These are phyloP conservation scores for Tetramorium alpestre DNA, from an alignment of 1,140 invertebrate species.

Conservation along the genomic window DNA sequence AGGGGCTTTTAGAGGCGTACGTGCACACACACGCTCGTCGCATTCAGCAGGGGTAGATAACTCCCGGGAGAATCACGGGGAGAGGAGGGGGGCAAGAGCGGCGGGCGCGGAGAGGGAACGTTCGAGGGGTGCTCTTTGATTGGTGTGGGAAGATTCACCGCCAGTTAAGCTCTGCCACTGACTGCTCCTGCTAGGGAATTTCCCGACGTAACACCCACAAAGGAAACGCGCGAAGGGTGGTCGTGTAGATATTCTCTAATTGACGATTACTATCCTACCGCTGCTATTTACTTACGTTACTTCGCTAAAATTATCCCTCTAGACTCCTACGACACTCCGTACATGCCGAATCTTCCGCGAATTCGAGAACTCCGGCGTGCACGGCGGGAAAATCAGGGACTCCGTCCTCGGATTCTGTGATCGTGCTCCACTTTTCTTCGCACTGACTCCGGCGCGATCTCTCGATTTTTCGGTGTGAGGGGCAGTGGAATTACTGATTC, in stretches of 20 bases:
- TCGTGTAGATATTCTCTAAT: conserved; percentile 54
- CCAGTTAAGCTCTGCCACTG: conserved; percentile 76
- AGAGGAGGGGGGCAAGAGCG: conserved; percentile 62
- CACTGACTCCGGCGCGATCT: neutral
- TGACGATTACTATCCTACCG: conserved; percentile 54
- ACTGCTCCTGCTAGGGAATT: conserved; percentile 76
- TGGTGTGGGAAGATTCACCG: conserved; percentile 84
- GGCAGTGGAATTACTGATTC: conserved; percentile 75
- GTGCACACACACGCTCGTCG: conserved; percentile 53
- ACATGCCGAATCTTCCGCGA: conserved; percentile 4
- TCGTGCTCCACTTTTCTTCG: neutral
- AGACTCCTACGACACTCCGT: neutral
- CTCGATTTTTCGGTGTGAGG: neutral
- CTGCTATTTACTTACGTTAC: conserved; percentile 40
- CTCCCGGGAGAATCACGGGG: conserved; percentile 77
- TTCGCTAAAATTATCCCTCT: conserved; percentile 23
- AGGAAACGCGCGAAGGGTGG: conserved; percentile 45
- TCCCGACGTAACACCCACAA: conserved; percentile 54
- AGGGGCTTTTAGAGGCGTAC: conserved; percentile 77
- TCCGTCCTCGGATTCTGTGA: neutral
- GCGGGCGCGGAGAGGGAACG: conserved; percentile 67
- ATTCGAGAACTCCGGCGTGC: neutral
- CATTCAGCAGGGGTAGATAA: conserved; percentile 79
- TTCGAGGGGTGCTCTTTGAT: conserved; percentile 81
- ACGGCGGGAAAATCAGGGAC: neutral